Evolutionary conservation across 2,888 invertebrate genomes (phyloP), one percentile per base, ranked within the genome.

Genomic region (Leuctra nigra): DNA sequence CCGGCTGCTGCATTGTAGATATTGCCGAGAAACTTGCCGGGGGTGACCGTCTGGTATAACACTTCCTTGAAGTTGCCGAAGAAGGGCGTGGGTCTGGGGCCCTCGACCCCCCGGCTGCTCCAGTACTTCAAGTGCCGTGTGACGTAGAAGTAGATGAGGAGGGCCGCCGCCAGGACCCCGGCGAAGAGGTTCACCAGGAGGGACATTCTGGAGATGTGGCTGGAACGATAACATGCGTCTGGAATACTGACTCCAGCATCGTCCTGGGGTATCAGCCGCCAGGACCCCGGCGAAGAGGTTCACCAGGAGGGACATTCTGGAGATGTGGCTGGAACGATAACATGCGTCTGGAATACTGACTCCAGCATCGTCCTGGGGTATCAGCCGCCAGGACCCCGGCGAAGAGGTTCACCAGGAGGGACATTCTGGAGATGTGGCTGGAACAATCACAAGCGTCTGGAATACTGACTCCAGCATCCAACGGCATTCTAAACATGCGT

Each of bases 101-200:
- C 53, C 23, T 38, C 24, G 2, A 59, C 23, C 2, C 50, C 48
- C 9, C 13, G 44, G 6, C 54, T 50, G 41, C 23, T 53, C 59
- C 56, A 59, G 35, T 36, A 25, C 14, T 56, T 50, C 54, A 56
- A 56, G 20, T 59, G 53, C 3, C 59, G 36, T 6, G 50, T 50
- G 14, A 35, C 35, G 25, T 54, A 59, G 14, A 59, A 25, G 50
- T 54, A 59, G 7, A n/a, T n/a, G n/a, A n/a, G n/a, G n/a, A n/a
- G n/a, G 52, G 7, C 11, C n/a, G 41, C 29, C 20, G 41, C 18
- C 18, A 16, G 16, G 18, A 41, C 18, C 11, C 41, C 20, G 2
- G 20, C 2, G 41, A 41, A 4, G 41, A 20, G 18, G 18, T 11
- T 9, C 7, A 16, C 6, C 29, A 11, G 6, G 29, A 29, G 6